A percentile compares a stretch with the other conserved stretches of the same genome.
Conservation (phyloP, 2,113 vertebrate genomes). For the Chionodraco myersi region DNA sequence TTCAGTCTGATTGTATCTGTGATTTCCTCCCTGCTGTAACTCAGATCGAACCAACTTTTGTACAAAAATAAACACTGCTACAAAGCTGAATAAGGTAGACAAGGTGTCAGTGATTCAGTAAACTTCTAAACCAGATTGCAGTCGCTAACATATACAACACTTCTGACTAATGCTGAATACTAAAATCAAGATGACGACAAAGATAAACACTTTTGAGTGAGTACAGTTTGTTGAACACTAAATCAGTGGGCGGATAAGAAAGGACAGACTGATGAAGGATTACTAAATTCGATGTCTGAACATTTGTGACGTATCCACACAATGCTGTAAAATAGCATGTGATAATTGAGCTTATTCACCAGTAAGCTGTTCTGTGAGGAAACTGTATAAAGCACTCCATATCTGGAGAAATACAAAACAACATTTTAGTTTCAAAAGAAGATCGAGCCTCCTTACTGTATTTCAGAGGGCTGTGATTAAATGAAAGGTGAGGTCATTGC, state of each 20-base stretch:
- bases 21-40: constrained; percentile 30
- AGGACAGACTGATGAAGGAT: constrained; percentile 15
- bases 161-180: constrained; percentile 41
- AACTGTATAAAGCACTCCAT: not conserved
- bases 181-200: constrained; percentile 20
- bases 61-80: not conserved
- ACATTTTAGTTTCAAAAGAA: too few species aligned
- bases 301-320: constrained; percentile 1
- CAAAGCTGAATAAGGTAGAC: not conserved
- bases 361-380: not conserved
- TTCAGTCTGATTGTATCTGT: constrained; percentile 16
- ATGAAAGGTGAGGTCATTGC: not conserved
- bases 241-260: constrained; percentile 21
- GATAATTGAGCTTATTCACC: not conserved
- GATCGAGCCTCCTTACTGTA: not conserved
- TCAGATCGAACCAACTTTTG: not conserved
- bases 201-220: constrained; percentile 27
- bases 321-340: not conserved
- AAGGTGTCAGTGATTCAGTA: constrained; percentile 14
- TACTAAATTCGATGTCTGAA: not conserved
- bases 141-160: constrained; percentile 16
- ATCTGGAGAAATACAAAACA: not conserved
- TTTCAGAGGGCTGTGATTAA: not conserved
- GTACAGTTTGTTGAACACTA: not conserved
- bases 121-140: not conserved